A percentile compares a stretch with the other conserved stretches of the same genome.
Evolutionary conservation across 2,888 invertebrate genomes (phyloP).

Genomic region (Lutraria lutraria): DNA sequence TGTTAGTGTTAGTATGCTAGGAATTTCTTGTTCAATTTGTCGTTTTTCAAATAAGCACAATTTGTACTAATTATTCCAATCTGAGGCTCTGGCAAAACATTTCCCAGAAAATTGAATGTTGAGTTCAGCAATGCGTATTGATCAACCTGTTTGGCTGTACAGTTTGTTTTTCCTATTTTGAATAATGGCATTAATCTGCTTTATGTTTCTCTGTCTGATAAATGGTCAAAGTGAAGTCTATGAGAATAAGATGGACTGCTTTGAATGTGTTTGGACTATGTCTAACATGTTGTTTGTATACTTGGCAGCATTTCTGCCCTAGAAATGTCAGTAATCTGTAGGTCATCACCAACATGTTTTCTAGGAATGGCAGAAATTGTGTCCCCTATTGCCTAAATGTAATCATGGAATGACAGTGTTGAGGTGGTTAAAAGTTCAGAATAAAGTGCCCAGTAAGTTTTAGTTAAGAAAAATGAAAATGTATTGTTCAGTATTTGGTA

Average conservation of each 20-base stretch:
- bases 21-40: neutral
- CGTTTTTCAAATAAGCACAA: neutral
- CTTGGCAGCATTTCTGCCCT: neutral
- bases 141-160: neutral
- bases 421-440: too few species aligned
- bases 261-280: neutral
- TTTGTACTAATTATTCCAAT: neutral
- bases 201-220: slow-evolving; percentile 1
- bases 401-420: too few species aligned
- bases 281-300: neutral
- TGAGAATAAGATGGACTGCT: neutral
- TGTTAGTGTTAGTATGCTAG: neutral
- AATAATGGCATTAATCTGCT: slow-evolving; percentile 11
- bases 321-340: too few species aligned
- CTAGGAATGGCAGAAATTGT: neutral
- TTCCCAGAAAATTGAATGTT: neutral
- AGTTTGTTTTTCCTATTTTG: slow-evolving; percentile 3
- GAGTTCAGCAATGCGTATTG: slow-evolving; percentile 1
- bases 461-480: too few species aligned
- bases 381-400: neutral
- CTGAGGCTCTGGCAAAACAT: neutral
- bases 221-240: slow-evolving; percentile 5
- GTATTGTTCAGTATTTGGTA: too few species aligned
- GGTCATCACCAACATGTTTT: too few species aligned
- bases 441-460: too few species aligned